Evolutionary conservation across 2,113 vertebrate genomes (phyloP).

Genomic region (Cottus gobio): DNA sequence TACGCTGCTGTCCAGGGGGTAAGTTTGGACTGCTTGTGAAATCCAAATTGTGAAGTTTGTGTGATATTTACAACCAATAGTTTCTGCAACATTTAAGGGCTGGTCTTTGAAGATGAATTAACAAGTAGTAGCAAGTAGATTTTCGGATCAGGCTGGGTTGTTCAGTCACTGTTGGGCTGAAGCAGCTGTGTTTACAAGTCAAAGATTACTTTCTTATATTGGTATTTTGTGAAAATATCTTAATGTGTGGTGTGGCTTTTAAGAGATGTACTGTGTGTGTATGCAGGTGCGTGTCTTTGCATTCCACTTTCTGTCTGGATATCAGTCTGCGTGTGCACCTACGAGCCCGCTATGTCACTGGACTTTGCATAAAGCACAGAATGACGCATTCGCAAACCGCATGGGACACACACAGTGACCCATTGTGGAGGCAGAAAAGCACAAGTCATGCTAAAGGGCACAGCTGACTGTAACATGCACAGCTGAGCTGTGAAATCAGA

Average conservation of each 20-base stretch:
- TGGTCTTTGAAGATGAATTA: background rate
- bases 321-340: background rate
- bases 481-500: conserved; percentile 10
- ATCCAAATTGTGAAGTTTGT: background rate
- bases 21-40: conserved; percentile 32
- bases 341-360: conserved; percentile 16
- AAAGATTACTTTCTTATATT: background rate
- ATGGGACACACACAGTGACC: conserved; percentile 60
- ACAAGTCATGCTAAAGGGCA: conserved; percentile 69
- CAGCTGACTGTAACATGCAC: conserved; percentile 45
- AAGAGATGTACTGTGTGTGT: background rate
- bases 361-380: conserved; percentile 19
- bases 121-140: background rate
- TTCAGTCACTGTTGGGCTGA: background rate
- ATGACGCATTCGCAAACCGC: conserved; percentile 33
- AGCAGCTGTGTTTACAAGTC: background rate
- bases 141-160: background rate
- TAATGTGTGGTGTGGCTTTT: background rate
- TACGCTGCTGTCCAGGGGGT: conserved; percentile 37
- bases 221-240: background rate
- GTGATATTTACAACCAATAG: background rate
- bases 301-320: background rate
- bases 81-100: background rate
- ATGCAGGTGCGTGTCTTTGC: background rate
- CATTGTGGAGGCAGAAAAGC: conserved; percentile 62